Conservation (phyloP, 2,113 vertebrate species). For the Cyanistes caeruleus region DNA sequence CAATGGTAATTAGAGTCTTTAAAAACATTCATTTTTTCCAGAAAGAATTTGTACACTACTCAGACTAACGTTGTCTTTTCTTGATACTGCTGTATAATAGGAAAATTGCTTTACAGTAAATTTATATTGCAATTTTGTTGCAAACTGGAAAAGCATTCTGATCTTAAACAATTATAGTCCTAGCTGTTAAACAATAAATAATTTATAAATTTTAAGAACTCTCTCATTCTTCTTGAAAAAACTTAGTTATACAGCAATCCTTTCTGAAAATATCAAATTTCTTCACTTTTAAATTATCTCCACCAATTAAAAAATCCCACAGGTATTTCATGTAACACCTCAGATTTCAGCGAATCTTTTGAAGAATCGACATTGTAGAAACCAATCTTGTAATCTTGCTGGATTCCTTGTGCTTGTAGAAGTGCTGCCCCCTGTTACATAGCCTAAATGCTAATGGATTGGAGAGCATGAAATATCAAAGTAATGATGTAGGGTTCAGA, state of each 20-base stretch:
- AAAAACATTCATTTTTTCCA: background rate
- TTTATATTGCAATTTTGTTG: background rate
- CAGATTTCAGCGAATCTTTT: background rate
- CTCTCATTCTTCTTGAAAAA: background rate
- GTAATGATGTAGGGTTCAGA: background rate
- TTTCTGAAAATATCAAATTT: background rate
- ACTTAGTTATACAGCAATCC: background rate
- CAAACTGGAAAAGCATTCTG: background rate
- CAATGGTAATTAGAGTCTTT: background rate
- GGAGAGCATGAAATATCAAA: background rate
- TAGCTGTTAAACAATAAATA: background rate
- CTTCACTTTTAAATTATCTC: background rate
- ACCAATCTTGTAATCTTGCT: background rate
- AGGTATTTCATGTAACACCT: background rate
- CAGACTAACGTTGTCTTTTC: background rate
- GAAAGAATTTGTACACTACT: background rate
- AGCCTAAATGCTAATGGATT: background rate
- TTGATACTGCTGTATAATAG: background rate
- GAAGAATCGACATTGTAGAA: background rate
- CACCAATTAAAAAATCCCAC: background rate
- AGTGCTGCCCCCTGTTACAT: background rate
- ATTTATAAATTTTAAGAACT: background rate
- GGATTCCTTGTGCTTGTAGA: background rate
- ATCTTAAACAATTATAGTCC: background rate
- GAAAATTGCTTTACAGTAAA: background rate